Base-by-base conservation (phyloP, 2,888 invertebrate genomes). In the Leistus spinibarbis region DNA sequence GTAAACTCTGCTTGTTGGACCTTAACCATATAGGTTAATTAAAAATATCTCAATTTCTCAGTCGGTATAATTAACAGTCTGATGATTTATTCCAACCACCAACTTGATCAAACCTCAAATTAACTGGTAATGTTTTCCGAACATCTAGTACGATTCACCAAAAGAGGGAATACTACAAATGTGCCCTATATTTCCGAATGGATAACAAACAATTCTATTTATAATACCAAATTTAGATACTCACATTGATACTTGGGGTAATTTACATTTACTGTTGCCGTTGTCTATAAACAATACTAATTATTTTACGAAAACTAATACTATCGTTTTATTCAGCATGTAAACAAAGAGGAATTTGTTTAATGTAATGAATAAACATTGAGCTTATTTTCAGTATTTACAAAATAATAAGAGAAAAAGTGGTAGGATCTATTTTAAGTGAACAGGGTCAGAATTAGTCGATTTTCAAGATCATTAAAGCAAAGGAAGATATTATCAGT, bases 31-130 rank as follows among this genome's bases (percentile, higher is more conserved):
- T 16, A 20, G 57, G 57, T 57, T 57, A 57, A 57, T 57, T 57
- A 57, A 57, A 57, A 57, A 57, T 57, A 57, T 57, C 57, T 57
- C 57, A 57, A 57, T 57, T 57, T 57, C 57, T 57, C 57, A 57
- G 57, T 57, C n/a, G 57, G 57, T 17, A n/a, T n/a, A 19, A 57
- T 19, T 57, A 19, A 57, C 17, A 20, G 20, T 57, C 13, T 57
- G 57, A 57, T 57, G 57, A 57, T 20, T 57, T 57, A 57, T 57
- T 57, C 57, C 20, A 57, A 20, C 40, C 3, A 40, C 40, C 13
- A 40, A 40, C 40, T 40, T 40, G 40, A 40, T 40, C 40, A 40
- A 40, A 40, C 13, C 40, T 13, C 40, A 4, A 40, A 40, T 7
- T 40, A 40, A 40, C 40, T 40, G 40, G 40, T 40, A 40, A 40